These are phyloP conservation scores for Desmodus rotundus DNA, from an alignment of 2,113 vertebrate genomes.

Conservation along the genomic window DNA sequence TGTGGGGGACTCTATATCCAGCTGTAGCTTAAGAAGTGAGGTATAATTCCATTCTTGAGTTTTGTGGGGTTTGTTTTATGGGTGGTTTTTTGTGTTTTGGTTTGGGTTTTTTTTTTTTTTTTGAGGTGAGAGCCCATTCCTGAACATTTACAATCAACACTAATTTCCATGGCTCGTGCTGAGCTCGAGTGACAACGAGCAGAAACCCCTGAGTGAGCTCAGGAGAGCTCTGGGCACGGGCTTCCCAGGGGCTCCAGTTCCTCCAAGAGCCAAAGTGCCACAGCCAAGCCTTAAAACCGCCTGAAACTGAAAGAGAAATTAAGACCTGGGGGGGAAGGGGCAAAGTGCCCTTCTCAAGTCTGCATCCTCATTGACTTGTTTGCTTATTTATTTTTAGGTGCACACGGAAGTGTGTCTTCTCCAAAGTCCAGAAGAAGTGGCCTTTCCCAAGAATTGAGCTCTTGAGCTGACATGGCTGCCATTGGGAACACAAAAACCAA, in stretches of 20 bases:
- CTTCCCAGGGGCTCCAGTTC: neutral
- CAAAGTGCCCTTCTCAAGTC: neutral
- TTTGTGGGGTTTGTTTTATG: neutral
- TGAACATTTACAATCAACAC: neutral
- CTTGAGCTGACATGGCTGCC: neutral
- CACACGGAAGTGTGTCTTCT: constrained; percentile 26
- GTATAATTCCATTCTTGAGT: neutral
- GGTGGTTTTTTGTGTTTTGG: no score
- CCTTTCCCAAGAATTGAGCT: constrained; percentile 14
- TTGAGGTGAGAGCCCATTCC: neutral
- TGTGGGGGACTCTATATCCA: neutral
- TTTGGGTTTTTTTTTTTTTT: no score
- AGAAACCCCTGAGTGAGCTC: neutral
- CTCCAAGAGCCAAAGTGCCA: neutral
- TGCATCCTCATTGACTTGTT: neutral
- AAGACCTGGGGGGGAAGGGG: neutral
- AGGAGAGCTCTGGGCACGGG: neutral
- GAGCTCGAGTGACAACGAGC: neutral
- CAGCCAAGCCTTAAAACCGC: no score
- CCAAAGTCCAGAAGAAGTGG: constrained; percentile 44
- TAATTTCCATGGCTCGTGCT: neutral
- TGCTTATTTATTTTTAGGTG: constrained; percentile 56
- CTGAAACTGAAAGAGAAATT: neutral
- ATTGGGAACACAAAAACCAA: neutral
- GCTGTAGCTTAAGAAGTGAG: neutral